Evolutionary conservation across 2,888 invertebrate species (phyloP).

Genomic region (Phaonia tiefii): DNA sequence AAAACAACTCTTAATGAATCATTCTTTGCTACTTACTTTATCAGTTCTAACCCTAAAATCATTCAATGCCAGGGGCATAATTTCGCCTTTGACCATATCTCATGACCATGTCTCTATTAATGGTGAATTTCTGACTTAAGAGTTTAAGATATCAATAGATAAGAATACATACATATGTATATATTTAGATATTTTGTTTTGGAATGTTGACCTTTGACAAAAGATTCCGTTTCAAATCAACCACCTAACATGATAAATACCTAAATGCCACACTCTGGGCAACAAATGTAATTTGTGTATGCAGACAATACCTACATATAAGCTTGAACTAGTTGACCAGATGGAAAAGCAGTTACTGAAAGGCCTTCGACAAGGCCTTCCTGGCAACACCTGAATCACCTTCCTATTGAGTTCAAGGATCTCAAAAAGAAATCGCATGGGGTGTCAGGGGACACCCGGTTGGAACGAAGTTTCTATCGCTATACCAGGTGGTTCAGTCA

Average conservation of each 20-base stretch:
- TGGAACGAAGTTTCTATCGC: too few relatives aligned
- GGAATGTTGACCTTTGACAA: slow-evolving; percentile 6
- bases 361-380: too few relatives aligned
- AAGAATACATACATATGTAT: too few relatives aligned
- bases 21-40: too few relatives aligned
- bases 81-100: neutral
- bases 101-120: neutral
- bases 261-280: neutral
- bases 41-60: too few relatives aligned
- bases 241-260: slow-evolving; percentile 8
- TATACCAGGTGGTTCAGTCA: too few relatives aligned
- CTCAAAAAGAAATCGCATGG: too few relatives aligned
- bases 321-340: neutral
- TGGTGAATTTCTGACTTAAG: neutral
- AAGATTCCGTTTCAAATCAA: neutral
- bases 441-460: too few relatives aligned
- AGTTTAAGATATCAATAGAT: neutral
- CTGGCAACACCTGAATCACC: too few relatives aligned
- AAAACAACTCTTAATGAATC: neutral
- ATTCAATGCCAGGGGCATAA: neutral
- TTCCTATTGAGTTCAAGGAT: too few relatives aligned
- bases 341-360: too few relatives aligned
- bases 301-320: neutral
- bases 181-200: neutral
- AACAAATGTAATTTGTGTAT: slow-evolving; percentile 13